phyloP scores from a whole-genome alignment of 1,140 invertebrate genomes.

The Neodiprion virginianus region DNA sequence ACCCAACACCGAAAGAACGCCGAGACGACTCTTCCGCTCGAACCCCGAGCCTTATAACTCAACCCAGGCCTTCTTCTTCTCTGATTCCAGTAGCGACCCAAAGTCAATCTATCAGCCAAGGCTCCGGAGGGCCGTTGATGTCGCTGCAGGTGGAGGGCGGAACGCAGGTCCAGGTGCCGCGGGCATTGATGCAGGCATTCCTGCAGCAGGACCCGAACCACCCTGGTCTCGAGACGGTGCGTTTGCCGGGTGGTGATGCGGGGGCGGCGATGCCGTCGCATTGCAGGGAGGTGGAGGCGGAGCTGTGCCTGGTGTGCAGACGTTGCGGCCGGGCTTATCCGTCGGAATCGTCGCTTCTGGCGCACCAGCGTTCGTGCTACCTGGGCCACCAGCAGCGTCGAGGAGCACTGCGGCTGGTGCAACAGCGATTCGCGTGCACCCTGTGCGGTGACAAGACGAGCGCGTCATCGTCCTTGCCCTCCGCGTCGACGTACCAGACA shows the following conservation, averaged over 20 bases:
- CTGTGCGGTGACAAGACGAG: conserved; percentile 64
- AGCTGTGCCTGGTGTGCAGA: conserved; percentile 85
- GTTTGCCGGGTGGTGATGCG: conserved; percentile 64
- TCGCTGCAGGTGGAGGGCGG: conserved; percentile 60
- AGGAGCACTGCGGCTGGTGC: conserved; percentile 70
- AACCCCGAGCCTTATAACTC: too few species aligned
- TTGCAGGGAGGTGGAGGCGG: conserved; percentile 72
- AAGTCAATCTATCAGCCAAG: conserved; percentile 39
- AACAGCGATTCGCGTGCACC: conserved; percentile 75
- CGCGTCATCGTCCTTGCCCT: conserved; percentile 56
- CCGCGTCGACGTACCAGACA: conserved; percentile 63
- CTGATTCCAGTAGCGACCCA: conserved; percentile 56
- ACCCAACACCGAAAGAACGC: too few species aligned
- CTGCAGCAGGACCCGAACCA: conserved; percentile 71
- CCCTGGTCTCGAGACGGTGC: conserved; percentile 70
- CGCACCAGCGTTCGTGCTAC: conserved; percentile 76
- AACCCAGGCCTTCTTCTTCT: conserved; percentile 1
- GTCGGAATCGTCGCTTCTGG: conserved; percentile 73
- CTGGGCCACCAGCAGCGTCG: conserved; percentile 69
- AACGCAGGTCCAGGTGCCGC: conserved; percentile 69
- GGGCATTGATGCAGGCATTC: conserved; percentile 69
- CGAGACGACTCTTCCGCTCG: too few species aligned
- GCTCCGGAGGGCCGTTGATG: conserved; percentile 39
- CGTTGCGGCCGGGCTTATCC: conserved; percentile 85
- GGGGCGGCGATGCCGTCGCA: conserved; percentile 51